Evolutionary conservation across 2,113 vertebrate species (phyloP).

Genomic region (Pachyramphus minor): DNA sequence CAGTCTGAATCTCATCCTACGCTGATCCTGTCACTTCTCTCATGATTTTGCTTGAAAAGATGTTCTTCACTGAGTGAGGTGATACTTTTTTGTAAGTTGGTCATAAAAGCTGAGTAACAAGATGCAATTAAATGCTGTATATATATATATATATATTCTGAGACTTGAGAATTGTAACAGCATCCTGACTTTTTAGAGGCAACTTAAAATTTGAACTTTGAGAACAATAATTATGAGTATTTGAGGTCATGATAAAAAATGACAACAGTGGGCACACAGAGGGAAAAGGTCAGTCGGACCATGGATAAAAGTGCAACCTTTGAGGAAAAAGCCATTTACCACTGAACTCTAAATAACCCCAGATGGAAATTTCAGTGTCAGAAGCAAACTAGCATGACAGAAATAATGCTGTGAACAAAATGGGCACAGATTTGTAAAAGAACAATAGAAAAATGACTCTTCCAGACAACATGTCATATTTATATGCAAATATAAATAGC

Average conservation of each 20-base stretch:
- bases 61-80: not conserved
- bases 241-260: not conserved
- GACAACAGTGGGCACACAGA: not conserved
- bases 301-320: not conserved
- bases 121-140: accelerated
- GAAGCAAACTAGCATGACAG: not conserved
- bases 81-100: not conserved
- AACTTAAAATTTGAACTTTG: not conserved
- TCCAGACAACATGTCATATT: not conserved
- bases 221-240: not conserved
- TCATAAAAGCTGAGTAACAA: not conserved
- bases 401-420: not conserved
- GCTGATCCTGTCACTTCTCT: not conserved
- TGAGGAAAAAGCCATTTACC: not conserved
- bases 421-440: not conserved
- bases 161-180: not conserved
- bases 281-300: not conserved
- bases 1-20: not conserved
- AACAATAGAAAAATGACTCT: not conserved
- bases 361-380: not conserved
- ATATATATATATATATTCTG: not conserved
- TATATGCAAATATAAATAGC: not conserved
- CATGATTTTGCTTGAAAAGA: not conserved
- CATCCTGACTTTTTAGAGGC: not conserved
- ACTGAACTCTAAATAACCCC: not conserved